Evolutionary conservation across 92 coral and sea anemone species (phyloP), one percentile per base, ranked within the genome.

Genomic region (Porites evermanni): DNA sequence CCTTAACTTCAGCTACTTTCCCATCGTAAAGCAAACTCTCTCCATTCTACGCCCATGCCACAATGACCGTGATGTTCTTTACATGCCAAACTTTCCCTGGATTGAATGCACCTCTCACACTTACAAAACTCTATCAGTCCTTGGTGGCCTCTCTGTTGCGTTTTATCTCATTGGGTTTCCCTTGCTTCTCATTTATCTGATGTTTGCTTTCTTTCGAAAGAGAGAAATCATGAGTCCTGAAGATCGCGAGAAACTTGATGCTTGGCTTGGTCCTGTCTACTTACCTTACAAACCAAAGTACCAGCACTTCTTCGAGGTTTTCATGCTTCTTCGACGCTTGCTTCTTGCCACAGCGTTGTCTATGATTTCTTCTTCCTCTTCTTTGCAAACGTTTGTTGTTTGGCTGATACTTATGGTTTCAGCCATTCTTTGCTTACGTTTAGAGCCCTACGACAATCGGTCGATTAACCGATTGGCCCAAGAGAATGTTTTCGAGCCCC

Each of bases 1-100:
- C 54, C 91, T 93, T 5, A 85, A 77, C 61, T 77, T 93, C 47
- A 79, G 81, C 17, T 91, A 93, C 85, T 93, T 93, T 81, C 96
- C 96, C 0, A 74, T 93, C 58, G 92, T 92, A 18, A 86, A 81
- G 69, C 84, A 74, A 20, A 85, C 96, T n/a, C 66, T 91, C 11
- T 60, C 87, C 18, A 90, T 89, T 20, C 26, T 90, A 56, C 81
- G 71, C 56, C 91, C 89, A 6, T 91, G 92, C 61, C 77, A 50
- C 53, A 67, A 69, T 54, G 91, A 85, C 53, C 83, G 72, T 5
- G 71, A 53, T 67, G 63, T 90, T 4, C 66, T 44, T 7, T 90
- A 73, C 56, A 74, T 92, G 89, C 80, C 80, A 26, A 52, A 29
- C 64, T 86, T 83, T 14, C 96, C 96, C 5, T 93, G 96, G 96